Base-by-base conservation (phyloP, 2,797 vertebrate genomes). In the Coreius guichenoti region DNA sequence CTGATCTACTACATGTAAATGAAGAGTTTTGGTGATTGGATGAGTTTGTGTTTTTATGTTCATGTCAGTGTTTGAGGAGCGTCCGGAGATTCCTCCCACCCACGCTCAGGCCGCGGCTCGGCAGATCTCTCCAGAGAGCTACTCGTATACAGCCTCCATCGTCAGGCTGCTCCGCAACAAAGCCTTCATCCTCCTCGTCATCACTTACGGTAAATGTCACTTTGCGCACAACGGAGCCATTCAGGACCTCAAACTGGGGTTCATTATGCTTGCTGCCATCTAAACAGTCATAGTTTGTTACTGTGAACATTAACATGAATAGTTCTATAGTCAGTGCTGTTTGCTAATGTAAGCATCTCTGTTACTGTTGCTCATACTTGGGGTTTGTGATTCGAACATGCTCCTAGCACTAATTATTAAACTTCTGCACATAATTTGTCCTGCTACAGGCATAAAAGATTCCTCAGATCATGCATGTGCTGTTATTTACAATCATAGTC, bases 31-130 rank as follows among this genome's bases (percentile, higher is more conserved):
- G 45, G 5, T 68, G 23, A 75, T 65, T 2, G 21, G 43, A 26
- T 0, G 4, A 14, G 29, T 77, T 77, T 84, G 33, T 68, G 16
- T 36, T 68, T 84, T 77, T 75, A 5, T 83, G 45, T 54, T 68
- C 23, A 8, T 29, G 1, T 17, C 88, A 99, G 98, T 98, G 29
- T 99, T 99, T 93, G 95, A 96, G 93, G 97, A 99, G 83, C 96
- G 92, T 90, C 98, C 98, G 0, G 94, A 88, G 0, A 58, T 96
- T 81, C 96, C 98, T 8, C 98, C 98, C 0, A 96, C 96, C 63
- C 95, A 93, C 90, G 95, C 98, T 29, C 97, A 99, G 92, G 97
- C 95, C 51, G 91, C 92, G 56, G 95, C 96, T 81, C 95, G 95
- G 79, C 94, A 86, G 61, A 92, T 94, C 79, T 84, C 90, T 0